A percentile compares a stretch with the other conserved stretches of the same genome.
These are phyloP conservation scores for Diadema setosum DNA, from an alignment of 35 echinoderm and acorn worm genomes.

Conservation along the genomic window DNA sequence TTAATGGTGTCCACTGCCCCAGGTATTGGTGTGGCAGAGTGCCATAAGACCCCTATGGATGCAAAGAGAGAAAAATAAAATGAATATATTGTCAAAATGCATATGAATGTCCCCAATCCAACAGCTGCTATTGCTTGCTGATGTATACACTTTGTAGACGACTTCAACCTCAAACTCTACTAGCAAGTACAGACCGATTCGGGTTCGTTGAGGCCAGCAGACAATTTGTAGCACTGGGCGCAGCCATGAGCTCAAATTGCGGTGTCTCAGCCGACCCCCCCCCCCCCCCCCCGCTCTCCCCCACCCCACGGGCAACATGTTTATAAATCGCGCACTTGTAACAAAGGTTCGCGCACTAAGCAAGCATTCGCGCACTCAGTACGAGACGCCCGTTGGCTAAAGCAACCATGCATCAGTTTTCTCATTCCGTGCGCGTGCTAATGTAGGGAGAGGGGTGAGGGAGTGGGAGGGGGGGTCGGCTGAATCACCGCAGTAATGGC, in stretches of 20 bases:
- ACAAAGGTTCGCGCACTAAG: too few species aligned
- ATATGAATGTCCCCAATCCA: neutral
- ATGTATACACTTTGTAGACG: neutral
- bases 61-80: neutral
- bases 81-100: neutral
- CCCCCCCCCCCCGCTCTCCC: too few species aligned
- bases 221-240: neutral
- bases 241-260: neutral
- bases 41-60: constrained; percentile 33
- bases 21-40: neutral
- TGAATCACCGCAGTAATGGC: too few species aligned
- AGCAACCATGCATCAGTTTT: too few species aligned
- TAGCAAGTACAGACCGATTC: too few species aligned
- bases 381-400: too few species aligned
- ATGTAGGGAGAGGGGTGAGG: too few species aligned
- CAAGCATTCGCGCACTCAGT: too few species aligned
- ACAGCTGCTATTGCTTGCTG: neutral
- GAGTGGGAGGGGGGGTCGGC: too few species aligned
- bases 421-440: too few species aligned
- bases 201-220: neutral
- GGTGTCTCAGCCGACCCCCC: neutral
- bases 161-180: neutral
- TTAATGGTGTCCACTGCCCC: constrained; percentile 42
- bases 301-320: too few species aligned
- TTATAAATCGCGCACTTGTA: too few species aligned